phyloP scores from a whole-genome alignment of 1,140 invertebrate genomes.

The Manduca sexta region DNA sequence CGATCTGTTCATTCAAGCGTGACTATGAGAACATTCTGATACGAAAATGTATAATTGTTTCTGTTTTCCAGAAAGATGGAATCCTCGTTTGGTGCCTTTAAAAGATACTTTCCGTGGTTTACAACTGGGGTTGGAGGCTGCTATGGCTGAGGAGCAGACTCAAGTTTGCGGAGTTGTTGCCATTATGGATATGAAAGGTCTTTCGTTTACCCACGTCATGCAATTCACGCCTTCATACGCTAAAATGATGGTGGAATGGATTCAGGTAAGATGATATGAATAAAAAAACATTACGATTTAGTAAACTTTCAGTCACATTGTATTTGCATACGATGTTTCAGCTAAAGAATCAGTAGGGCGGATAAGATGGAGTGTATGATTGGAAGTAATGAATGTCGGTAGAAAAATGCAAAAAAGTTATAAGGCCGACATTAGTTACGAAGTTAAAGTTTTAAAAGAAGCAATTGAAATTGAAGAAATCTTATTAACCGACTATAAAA shows the following conservation, averaged over 20 bases:
- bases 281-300: too few species aligned
- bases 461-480: too few species aligned
- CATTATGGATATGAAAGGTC: conserved; percentile 87
- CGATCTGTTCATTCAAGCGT: too few species aligned
- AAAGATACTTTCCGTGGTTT: conserved; percentile 86
- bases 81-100: conserved; percentile 81
- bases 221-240: conserved; percentile 88
- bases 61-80: conserved; percentile 80
- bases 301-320: too few species aligned
- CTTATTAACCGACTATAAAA: too few species aligned
- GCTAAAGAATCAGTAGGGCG: too few species aligned
- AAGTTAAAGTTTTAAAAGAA: too few species aligned
- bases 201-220: conserved; percentile 84
- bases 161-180: conserved; percentile 84
- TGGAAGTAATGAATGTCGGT: too few species aligned
- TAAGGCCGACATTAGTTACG: too few species aligned
- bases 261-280: conserved; percentile 77
- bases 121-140: conserved; percentile 83
- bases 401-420: too few species aligned
- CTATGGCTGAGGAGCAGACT: conserved; percentile 83
- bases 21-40: not conserved
- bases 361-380: too few species aligned
- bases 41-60: not conserved
- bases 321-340: too few species aligned
- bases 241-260: conserved; percentile 85